A percentile compares a stretch with the other conserved stretches of the same genome.
Conservation (phyloP, 2,113 vertebrate genomes). For the Chunga burmeisteri region DNA sequence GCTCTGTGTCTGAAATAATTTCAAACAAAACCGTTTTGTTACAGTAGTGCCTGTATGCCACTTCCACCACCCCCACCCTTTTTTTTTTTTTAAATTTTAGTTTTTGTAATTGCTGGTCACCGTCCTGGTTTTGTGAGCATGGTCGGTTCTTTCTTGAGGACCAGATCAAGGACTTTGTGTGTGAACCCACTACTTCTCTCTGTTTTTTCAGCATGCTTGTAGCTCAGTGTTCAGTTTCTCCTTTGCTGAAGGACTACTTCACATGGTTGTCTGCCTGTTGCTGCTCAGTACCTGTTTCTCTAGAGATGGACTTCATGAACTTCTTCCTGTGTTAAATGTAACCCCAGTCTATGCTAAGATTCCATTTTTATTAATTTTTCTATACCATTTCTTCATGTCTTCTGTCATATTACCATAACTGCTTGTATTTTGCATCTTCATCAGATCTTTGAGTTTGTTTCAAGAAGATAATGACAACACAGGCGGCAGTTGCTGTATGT, state of each 20-base stretch:
- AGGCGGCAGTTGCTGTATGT: not conserved
- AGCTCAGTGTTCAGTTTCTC: not conserved
- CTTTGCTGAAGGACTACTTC: not conserved
- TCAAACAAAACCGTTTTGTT: not conserved
- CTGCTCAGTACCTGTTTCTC: not conserved
- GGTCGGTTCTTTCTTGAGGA: not conserved
- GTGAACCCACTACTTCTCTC: not conserved
- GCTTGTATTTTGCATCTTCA: not conserved
- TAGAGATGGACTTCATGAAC: not conserved
- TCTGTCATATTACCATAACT: not conserved
- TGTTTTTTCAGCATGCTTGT: not conserved
- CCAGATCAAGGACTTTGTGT: not conserved
- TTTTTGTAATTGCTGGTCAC: not conserved
- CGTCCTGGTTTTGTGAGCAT: not conserved
- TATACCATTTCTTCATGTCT: not conserved
- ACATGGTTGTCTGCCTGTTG: not conserved
- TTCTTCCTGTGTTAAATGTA: not conserved
- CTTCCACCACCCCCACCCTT: too few relatives aligned
- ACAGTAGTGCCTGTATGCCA: not conserved
- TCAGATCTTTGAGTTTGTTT: not conserved
- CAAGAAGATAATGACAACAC: not conserved
- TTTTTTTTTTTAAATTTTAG: too few relatives aligned
- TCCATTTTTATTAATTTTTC: not conserved
- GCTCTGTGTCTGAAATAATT: not conserved
- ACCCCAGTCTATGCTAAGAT: not conserved